phyloP scores from a whole-genome alignment of 2,797 vertebrate species.

The Sebastes aleutianus region DNA sequence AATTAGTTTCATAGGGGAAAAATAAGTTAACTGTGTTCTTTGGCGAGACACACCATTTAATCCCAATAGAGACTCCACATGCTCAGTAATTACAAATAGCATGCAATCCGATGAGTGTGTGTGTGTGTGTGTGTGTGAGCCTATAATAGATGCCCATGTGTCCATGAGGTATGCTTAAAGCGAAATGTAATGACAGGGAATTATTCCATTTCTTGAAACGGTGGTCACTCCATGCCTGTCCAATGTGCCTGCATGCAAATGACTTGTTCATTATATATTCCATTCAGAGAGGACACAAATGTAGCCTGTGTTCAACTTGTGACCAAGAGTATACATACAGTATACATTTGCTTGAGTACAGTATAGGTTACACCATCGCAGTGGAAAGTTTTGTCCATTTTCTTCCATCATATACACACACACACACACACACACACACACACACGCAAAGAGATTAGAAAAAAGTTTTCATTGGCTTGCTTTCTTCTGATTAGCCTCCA shows the following conservation, averaged over 20 bases:
- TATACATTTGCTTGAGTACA: not conserved
- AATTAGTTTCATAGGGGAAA: not conserved
- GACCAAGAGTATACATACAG: not conserved
- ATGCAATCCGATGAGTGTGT: not conserved
- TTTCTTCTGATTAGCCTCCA: conserved; percentile 5
- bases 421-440: not conserved
- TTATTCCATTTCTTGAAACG: not conserved
- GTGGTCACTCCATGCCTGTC: not conserved
- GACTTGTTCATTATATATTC: not conserved
- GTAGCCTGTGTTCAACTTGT: not conserved
- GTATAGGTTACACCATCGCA: not conserved
- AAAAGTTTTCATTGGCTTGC: not conserved
- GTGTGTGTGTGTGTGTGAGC: not conserved
- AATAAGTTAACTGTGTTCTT: not conserved
- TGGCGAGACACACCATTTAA: not conserved
- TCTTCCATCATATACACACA: not conserved
- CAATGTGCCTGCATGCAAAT: not conserved
- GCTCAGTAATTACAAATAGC: not conserved
- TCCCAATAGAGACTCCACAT: not conserved
- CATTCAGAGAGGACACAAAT: not conserved
- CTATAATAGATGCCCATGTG: not conserved
- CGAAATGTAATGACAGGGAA: not conserved
- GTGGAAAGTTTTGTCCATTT: not conserved
- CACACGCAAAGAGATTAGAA: not conserved
- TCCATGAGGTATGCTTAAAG: not conserved